Percentiles rank a stretch among this genome's conserved stretches.
Conservation (phyloP, 2,797 vertebrate species). For the Poecile montanus region DNA sequence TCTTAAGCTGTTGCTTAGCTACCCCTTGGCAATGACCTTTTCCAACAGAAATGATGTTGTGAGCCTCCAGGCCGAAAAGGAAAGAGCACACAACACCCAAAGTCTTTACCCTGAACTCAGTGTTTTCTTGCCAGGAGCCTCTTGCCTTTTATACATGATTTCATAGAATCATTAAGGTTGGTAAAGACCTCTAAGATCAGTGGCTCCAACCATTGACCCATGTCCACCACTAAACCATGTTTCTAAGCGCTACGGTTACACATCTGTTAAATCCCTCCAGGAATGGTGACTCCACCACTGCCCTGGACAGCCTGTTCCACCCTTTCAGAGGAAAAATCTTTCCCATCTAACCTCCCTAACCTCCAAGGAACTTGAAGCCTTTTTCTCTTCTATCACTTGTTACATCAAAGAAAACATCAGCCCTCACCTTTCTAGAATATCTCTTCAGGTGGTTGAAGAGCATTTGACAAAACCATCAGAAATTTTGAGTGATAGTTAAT, state of each 20-base stretch:
- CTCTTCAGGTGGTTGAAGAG: neutral
- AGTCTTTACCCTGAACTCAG: neutral
- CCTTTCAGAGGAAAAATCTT: neutral
- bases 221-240: neutral
- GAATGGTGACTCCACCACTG: neutral
- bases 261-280: neutral
- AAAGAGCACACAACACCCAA: neutral
- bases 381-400: neutral
- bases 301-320: neutral
- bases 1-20: conserved; percentile 33
- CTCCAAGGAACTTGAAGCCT: neutral
- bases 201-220: neutral
- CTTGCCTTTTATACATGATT: neutral
- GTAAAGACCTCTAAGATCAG: neutral
- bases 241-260: neutral
- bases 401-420: rapidly evolving
- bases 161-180: neutral
- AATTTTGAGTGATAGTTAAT: neutral
- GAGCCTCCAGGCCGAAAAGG: conserved; percentile 5
- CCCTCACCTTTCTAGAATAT: neutral
- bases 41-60: neutral
- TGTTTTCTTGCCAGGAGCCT: neutral
- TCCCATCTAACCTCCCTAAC: neutral
- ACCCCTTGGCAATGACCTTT: conserved; percentile 42
- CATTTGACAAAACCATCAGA: neutral